These are phyloP conservation scores for Columba guinea DNA, from an alignment of 2,797 vertebrate genomes.

Conservation along the genomic window DNA sequence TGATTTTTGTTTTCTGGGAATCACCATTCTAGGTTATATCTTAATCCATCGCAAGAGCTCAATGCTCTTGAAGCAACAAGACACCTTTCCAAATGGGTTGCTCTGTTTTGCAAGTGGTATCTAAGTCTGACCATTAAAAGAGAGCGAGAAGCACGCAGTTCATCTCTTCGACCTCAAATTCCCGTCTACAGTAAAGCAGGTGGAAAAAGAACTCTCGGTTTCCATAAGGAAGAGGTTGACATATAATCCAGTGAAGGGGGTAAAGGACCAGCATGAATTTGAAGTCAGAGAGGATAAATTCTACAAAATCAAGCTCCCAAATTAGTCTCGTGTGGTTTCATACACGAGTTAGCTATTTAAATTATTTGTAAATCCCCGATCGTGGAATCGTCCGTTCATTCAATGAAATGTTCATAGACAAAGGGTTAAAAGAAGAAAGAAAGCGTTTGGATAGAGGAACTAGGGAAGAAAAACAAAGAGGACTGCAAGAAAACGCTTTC, in stretches of 20 bases:
- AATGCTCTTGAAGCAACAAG: not conserved
- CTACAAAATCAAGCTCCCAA: not conserved
- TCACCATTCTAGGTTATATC: not conserved
- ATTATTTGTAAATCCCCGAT: not conserved
- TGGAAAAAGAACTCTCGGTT: not conserved
- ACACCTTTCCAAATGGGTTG: not conserved
- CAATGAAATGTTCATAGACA: not conserved
- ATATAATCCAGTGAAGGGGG: not conserved
- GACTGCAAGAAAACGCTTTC: slow-evolving; percentile 33
- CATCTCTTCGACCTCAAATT: not conserved
- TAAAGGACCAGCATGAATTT: not conserved
- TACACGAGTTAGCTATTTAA: not conserved
- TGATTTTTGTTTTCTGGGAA: not conserved
- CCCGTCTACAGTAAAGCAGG: not conserved
- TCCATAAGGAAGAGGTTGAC: not conserved
- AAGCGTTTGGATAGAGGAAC: not conserved
- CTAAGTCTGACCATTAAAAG: not conserved
- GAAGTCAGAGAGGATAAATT: not conserved
- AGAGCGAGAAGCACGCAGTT: not conserved
- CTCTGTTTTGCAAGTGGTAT: not conserved
- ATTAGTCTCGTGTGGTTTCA: not conserved
- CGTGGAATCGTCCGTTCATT: not conserved
- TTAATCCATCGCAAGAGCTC: not conserved
- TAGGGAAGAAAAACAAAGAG: slow-evolving; percentile 40
- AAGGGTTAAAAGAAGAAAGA: slow-evolving; percentile 22